Evolutionary conservation across 2,888 invertebrate genomes (phyloP), one percentile per base, ranked within the genome.

Genomic region (Campoletis raptor): DNA sequence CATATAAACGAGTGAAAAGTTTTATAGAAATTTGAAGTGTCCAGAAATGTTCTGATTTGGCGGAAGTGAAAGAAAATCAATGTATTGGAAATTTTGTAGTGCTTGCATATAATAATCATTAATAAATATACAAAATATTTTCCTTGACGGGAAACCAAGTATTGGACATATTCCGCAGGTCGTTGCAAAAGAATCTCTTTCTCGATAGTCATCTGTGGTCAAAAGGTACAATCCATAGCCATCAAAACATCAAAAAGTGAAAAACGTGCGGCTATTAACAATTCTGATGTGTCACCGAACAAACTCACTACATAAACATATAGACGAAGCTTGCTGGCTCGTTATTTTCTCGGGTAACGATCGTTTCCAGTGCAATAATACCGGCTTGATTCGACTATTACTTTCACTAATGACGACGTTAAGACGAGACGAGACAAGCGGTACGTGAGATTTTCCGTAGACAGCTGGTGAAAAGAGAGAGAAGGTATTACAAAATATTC

Each of bases 181-280:
- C 73, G 42, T 54, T 18, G 40, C 21, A n/a, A 52, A 12, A 24
- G 72, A n/a, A 83, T 69, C 79, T 66, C 45, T 54, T 42, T 21
- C 24, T 30, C 21, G 48, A 66, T 42, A 42, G 70, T 48, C 40
- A 30, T 21, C 2, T 61, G 4, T 61, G 15, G 87, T 88, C 87
- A 86, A 88, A 85, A 87, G 85, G 73, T 67, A 40, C 18, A 21
- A 52, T 24, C n/a, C 48, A 52, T 24, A 52, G 48, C 87, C 89
- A 89, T 89, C 87, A 89, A 90, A 90, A 69, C 85, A 80, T 86
- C 87, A 85, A 87, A 87, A 81, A 88, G 76, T 88, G 89, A 88
- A 78, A 85, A 78, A 72, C 83, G 88, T 85, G 85, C 87, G 89
- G 90, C 90, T 90, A 90, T 89, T 89, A 88, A 89, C 88, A 89